phyloP scores from a whole-genome alignment of 2,888 invertebrate genomes.

The Cinara cedri region DNA sequence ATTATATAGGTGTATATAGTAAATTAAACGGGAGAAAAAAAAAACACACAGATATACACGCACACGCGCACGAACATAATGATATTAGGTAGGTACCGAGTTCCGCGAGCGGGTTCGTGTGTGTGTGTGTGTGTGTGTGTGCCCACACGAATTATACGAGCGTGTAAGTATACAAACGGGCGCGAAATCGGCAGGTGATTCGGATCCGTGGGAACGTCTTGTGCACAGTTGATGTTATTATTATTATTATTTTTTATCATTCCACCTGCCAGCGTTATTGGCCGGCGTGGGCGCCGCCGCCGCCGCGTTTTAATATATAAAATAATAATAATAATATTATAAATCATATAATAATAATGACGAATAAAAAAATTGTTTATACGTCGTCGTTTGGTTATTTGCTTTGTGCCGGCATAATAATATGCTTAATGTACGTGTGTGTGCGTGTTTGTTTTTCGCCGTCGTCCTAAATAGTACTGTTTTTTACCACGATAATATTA shows the following conservation, averaged over 20 bases:
- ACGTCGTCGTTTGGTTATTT: constrained; percentile 5
- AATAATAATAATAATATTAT: constrained; percentile 28
- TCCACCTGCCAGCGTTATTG: constrained; percentile 53
- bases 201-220: constrained; percentile 56
- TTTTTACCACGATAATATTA: background rate
- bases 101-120: constrained; percentile 8
- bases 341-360: background rate
- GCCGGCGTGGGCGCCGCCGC: constrained; percentile 52
- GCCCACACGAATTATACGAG: constrained; percentile 10
- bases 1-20: background rate
- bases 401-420: background rate
- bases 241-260: constrained; percentile 40
- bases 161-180: constrained; percentile 40
- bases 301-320: constrained; percentile 7
- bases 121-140: constrained; percentile 21
- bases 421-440: background rate
- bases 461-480: too few species aligned
- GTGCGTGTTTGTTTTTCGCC: background rate
- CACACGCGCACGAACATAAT: background rate
- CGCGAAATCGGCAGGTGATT: constrained; percentile 56
- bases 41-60: too few species aligned
- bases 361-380: background rate
- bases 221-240: constrained; percentile 42
- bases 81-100: constrained; percentile 1
- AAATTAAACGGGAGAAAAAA: constrained; percentile 23